Evolutionary conservation across 2,113 vertebrate genomes (phyloP).

Genomic region (Ifrita kowaldi): DNA sequence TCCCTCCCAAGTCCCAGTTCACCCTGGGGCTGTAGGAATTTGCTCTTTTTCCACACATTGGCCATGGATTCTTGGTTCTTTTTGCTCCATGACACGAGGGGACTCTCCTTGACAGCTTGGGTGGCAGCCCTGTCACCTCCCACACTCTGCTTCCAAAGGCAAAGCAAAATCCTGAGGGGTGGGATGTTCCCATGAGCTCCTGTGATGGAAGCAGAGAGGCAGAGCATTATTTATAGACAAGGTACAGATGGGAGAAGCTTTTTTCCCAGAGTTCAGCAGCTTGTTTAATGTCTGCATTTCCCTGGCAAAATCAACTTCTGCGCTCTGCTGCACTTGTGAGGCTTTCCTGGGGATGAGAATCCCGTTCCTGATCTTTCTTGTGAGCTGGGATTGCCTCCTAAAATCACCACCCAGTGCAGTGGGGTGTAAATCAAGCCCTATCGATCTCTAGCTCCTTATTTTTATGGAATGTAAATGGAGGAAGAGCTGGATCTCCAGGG

Average conservation of each 20-base stretch:
- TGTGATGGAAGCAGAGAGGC: background rate
- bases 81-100: background rate
- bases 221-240: constrained; percentile 12
- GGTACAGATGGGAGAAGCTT: background rate
- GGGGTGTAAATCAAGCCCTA: background rate
- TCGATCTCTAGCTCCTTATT: background rate
- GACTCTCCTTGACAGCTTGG: background rate
- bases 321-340: background rate
- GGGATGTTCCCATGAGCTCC: background rate
- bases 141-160: background rate
- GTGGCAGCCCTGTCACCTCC: background rate
- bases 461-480: background rate
- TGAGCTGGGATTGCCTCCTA: background rate
- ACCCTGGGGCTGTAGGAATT: background rate
- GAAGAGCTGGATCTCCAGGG: background rate
- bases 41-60: background rate
- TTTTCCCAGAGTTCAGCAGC: background rate
- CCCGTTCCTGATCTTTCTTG: background rate
- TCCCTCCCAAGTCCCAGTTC: background rate
- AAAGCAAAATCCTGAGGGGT: background rate
- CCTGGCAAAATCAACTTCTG: background rate
- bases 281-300: background rate
- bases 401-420: background rate
- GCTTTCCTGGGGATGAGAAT: background rate
- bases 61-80: background rate